Percentiles rank a stretch among this genome's conserved stretches.
These are phyloP conservation scores for Boleophthalmus pectinirostris DNA, from an alignment of 2,113 vertebrate genomes.

Conservation along the genomic window DNA sequence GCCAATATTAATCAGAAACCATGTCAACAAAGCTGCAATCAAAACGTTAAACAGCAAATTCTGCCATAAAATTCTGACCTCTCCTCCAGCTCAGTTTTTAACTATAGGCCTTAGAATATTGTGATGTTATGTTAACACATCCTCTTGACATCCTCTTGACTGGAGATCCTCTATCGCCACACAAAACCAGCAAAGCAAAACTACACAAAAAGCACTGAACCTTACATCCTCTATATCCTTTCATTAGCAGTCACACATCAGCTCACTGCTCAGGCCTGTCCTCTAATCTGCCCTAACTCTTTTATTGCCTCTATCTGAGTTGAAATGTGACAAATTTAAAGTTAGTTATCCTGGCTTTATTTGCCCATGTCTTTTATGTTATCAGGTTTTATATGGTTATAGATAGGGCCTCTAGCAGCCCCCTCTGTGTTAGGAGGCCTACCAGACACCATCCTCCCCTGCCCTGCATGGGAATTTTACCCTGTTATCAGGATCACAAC, in stretches of 20 bases:
- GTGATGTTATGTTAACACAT: not conserved
- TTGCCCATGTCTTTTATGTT: conserved; percentile 29
- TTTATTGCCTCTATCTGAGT: conserved; percentile 32
- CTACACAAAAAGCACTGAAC: conserved; percentile 13
- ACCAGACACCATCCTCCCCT: not conserved
- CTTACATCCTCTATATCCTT: conserved; percentile 31
- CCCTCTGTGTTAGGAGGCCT: conserved; percentile 26
- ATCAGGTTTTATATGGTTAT: conserved; percentile 51
- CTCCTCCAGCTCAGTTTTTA: too few relatives aligned
- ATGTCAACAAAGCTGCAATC: too few relatives aligned
- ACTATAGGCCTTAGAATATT: not conserved
- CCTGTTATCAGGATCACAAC: conserved; percentile 63
- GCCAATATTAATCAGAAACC: too few relatives aligned
- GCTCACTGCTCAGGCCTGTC: conserved; percentile 13
- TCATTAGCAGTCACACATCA: conserved; percentile 24
- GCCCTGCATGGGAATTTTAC: conserved; percentile 32
- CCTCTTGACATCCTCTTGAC: not conserved
- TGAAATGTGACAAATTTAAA: conserved; percentile 34
- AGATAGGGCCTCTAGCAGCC: conserved; percentile 44
- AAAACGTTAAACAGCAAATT: too few relatives aligned
- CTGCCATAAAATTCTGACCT: too few relatives aligned
- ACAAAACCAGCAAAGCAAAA: conserved; percentile 14
- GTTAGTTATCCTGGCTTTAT: conserved; percentile 13
- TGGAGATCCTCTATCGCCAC: conserved; percentile 3
- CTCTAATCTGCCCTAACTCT: conserved; percentile 18